Conservation (phyloP, 2,888 invertebrate species). For the Pimpla rufipes region DNA sequence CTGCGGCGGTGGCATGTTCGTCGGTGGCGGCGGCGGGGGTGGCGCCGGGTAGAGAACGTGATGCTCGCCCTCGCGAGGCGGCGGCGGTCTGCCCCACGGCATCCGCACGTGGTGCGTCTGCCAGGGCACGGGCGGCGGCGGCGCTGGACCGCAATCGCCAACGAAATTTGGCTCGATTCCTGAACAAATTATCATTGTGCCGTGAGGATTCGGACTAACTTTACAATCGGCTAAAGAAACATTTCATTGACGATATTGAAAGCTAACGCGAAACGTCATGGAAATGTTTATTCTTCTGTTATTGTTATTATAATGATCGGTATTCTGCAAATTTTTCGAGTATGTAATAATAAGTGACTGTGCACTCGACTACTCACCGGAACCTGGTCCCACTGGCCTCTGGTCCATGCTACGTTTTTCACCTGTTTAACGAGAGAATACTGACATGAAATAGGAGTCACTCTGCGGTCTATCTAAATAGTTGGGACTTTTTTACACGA, state of each 20-base stretch:
- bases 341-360: background rate
- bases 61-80: conserved; percentile 78
- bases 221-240: background rate
- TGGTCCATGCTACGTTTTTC: conserved; percentile 82
- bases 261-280: background rate
- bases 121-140: conserved; percentile 76
- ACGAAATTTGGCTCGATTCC: conserved; percentile 79
- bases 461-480: conserved; percentile 17
- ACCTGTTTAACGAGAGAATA: conserved; percentile 78
- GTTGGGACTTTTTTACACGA: conserved; percentile 55
- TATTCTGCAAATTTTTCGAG: background rate
- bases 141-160: conserved; percentile 76
- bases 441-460: conserved; percentile 35
- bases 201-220: background rate
- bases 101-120: conserved; percentile 79
- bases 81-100: conserved; percentile 81
- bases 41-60: conserved; percentile 70
- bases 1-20: conserved; percentile 83
- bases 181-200: conserved; percentile 42
- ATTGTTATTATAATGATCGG: too few species aligned
- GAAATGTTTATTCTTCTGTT: too few species aligned
- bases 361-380: conserved; percentile 75
- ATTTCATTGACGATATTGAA: background rate
- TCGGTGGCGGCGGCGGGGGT: conserved; percentile 75
- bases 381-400: conserved; percentile 76